These are phyloP conservation scores for Thunnus albacares DNA, from an alignment of 2,797 vertebrate species.

Conservation along the genomic window DNA sequence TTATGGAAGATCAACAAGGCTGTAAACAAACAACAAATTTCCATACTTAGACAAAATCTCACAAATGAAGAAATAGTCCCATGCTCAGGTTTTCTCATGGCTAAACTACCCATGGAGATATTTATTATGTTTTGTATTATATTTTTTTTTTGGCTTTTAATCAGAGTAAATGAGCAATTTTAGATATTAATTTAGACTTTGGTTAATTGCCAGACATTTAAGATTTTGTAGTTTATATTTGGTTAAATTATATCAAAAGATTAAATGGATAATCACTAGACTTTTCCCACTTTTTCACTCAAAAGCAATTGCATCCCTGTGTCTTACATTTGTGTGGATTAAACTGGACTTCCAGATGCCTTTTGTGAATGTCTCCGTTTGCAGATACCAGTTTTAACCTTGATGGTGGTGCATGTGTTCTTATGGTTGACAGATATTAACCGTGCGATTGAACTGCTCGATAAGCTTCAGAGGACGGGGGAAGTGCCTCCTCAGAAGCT, in stretches of 20 bases:
- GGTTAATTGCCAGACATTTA: too few species aligned
- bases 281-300: background rate
- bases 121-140: too few species aligned
- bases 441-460: slow-evolving; percentile 97
- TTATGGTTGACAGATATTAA: slow-evolving; percentile 91
- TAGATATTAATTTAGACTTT: too few species aligned
- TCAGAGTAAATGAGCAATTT: too few species aligned
- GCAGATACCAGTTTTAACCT: background rate
- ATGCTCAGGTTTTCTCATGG: too few species aligned
- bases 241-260: too few species aligned
- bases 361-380: background rate
- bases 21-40: background rate
- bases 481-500: slow-evolving; percentile 98
- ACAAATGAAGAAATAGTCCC: too few species aligned
- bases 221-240: too few species aligned
- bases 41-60: too few species aligned
- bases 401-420: slow-evolving; percentile 27
- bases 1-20: background rate
- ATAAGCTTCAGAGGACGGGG: slow-evolving; percentile 97
- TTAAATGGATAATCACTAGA: background rate
- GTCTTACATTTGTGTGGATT: background rate
- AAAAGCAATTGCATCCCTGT: background rate
- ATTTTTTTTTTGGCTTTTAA: too few species aligned
- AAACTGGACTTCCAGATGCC: background rate
- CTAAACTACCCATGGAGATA: too few species aligned